A percentile compares a stretch with the other conserved stretches of the same genome.
phyloP scores from a whole-genome alignment of 2,888 invertebrate species.

The Vesta saturnalis region DNA sequence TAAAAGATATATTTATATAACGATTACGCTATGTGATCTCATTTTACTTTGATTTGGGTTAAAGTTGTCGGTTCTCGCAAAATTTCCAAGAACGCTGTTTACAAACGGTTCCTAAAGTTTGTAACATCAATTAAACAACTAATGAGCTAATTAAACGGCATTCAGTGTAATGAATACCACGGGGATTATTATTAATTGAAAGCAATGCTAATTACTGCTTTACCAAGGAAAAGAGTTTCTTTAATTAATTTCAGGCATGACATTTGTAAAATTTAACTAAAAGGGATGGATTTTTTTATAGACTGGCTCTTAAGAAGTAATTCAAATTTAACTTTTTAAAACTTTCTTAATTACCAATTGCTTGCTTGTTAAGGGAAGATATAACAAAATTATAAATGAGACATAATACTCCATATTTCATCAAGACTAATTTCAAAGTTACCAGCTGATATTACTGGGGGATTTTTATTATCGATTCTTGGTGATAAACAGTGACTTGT shows the following conservation, averaged over 20 bases:
- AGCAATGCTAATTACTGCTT: constrained; percentile 53
- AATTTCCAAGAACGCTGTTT: constrained; percentile 41
- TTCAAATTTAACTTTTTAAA: constrained; percentile 8
- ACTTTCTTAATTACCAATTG: constrained; percentile 10
- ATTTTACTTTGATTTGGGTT: constrained; percentile 32
- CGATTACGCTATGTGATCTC: constrained; percentile 21
- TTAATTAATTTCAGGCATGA: constrained; percentile 41
- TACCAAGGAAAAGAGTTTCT: constrained; percentile 39
- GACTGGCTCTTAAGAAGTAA: background rate
- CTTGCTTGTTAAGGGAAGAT: background rate
- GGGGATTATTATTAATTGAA: constrained; percentile 56
- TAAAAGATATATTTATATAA: constrained; percentile 26
- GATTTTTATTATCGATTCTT: too few species aligned
- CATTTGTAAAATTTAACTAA: constrained; percentile 22
- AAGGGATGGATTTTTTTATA: constrained; percentile 6
- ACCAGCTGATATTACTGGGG: background rate
- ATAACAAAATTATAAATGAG: too few species aligned
- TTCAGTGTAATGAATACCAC: constrained; percentile 63
- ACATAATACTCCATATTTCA: too few species aligned
- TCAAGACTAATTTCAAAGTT: background rate
- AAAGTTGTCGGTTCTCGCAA: constrained; percentile 27
- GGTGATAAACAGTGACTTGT: too few species aligned
- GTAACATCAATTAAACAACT: constrained; percentile 65
- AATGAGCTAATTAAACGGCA: constrained; percentile 66
- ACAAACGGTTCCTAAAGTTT: constrained; percentile 53